Evolutionary conservation across 1,140 invertebrate genomes (phyloP).

Genomic region (Drosophila pruinosa): DNA sequence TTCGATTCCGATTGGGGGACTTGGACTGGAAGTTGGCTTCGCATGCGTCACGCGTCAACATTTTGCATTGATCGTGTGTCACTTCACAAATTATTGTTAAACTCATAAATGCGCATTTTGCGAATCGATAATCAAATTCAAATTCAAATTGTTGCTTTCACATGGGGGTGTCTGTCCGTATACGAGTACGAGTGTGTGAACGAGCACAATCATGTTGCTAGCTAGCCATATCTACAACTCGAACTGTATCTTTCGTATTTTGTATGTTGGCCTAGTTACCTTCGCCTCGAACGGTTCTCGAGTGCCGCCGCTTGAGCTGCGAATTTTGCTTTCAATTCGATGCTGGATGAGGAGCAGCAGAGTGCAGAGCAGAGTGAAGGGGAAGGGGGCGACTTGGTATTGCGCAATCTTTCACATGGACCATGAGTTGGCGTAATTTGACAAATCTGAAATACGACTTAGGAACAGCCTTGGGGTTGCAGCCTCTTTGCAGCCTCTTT

Average conservation of each 20-base stretch:
- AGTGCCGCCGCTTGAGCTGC: slow-evolving; percentile 46
- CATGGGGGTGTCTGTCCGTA: slow-evolving; percentile 38
- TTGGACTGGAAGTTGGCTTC: slow-evolving; percentile 39
- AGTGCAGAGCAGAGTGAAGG: background rate
- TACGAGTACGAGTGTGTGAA: slow-evolving; percentile 2
- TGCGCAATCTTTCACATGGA: slow-evolving; percentile 58
- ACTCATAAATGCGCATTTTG: slow-evolving; percentile 32
- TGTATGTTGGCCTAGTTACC: slow-evolving; percentile 64
- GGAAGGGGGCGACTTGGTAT: slow-evolving; percentile 13
- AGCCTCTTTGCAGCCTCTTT: slow-evolving; percentile 34
- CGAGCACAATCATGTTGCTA: too few species aligned
- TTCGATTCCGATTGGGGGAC: background rate
- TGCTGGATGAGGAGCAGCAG: background rate
- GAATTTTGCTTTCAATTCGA: slow-evolving; percentile 56
- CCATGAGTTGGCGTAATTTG: slow-evolving; percentile 60
- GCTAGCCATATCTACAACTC: slow-evolving; percentile 1
- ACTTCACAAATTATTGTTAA: slow-evolving; percentile 37
- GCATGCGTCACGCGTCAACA: slow-evolving; percentile 68
- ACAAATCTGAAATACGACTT: slow-evolving; percentile 32
- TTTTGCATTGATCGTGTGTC: slow-evolving; percentile 41
- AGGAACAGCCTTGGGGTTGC: slow-evolving; percentile 25
- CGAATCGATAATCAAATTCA: slow-evolving; percentile 30
- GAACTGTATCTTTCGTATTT: slow-evolving; percentile 32
- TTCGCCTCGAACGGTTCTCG: slow-evolving; percentile 60
- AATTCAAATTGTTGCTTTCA: slow-evolving; percentile 60